Evolutionary conservation across 1,140 invertebrate genomes (phyloP).

Genomic region (Panulirus ornatus): DNA sequence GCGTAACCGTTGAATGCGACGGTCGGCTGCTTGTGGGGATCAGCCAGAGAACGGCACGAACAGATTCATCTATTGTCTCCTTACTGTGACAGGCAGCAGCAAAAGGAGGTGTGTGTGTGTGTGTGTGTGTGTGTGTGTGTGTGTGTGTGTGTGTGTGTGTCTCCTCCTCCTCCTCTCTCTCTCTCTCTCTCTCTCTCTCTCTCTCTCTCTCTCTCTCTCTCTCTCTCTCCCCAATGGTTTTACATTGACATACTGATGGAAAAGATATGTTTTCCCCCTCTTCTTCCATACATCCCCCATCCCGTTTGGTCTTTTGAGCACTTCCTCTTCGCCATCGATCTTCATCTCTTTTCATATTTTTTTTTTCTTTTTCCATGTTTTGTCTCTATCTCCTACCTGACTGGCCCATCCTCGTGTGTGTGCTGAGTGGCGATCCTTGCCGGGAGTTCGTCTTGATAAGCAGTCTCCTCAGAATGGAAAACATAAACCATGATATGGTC

Average conservation of each 20-base stretch:
- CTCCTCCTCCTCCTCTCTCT: not conserved
- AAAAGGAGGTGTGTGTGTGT: too few species aligned
- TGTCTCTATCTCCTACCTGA: not conserved
- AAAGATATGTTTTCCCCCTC: not conserved
- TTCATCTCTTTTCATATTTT: conserved; percentile 8
- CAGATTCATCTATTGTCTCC: too few species aligned
- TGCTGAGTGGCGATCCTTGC: too few species aligned
- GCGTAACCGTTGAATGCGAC: too few species aligned
- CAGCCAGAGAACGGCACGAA: too few species aligned
- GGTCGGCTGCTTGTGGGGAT: too few species aligned
- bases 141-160: too few species aligned
- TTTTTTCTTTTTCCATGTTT: not conserved
- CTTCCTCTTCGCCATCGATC: not conserved
- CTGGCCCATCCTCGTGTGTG: not conserved
- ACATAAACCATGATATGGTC: too few species aligned
- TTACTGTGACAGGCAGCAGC: not conserved
- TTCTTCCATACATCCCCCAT: not conserved
- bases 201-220: not conserved
- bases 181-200: not conserved
- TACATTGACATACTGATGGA: not conserved
- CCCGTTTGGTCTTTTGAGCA: not conserved
- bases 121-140: not conserved
- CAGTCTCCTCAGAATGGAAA: too few species aligned
- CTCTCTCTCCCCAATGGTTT: not conserved
- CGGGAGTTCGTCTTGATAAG: too few species aligned